Evolutionary conservation across 2,888 invertebrate species (phyloP), one percentile per base, ranked within the genome.

Genomic region (Liposcelis brunnea): DNA sequence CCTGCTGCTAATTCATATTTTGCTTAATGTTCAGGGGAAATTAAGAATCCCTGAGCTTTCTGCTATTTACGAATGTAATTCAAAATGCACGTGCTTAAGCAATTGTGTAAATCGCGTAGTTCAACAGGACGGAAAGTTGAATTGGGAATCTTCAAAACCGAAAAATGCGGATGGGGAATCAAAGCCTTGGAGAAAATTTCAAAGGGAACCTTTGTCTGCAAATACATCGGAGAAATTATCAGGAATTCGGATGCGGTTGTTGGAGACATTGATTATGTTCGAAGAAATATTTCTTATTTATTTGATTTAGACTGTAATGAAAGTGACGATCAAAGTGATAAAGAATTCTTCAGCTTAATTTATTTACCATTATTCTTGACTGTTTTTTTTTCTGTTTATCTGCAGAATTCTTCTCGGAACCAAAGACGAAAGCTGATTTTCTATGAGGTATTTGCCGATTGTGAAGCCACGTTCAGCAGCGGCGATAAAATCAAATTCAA

Each of bases 1-100:
- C 63, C 65, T 2, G 66, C 67, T 35, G 61, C 66, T 4, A 61
- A 26, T 26, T 26, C 26, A 8, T 8, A 61, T 16, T 82, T 78
- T 65, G 79, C 83, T 0, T 89, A 87, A 74, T 6, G 61, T 64
- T n/a, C 66, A 64, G 14, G 70, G 72, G 48, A 69, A 75, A 50
- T 60, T 87, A 44, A 69, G 77, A 48, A 70, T 86, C 0, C 74
- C 74, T 7, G 10, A 35, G 5, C 14, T 6, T 35, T 14, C 16
- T 7, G 15, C 35, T 7, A 35, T 35, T 15, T 35, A 35, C 16
- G 35, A 35, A 10, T 35, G 35, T 35, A 35, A 35, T 16, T 35
- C 35, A 4, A 5, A 10, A 4, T 35, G 35, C 10, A 7, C 14
- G 5, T 35, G 35, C 35, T 5, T 4, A 6, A 35, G 7, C 5